phyloP scores from a whole-genome alignment of 2,888 invertebrate species.

The Clepsis dumicolana region DNA sequence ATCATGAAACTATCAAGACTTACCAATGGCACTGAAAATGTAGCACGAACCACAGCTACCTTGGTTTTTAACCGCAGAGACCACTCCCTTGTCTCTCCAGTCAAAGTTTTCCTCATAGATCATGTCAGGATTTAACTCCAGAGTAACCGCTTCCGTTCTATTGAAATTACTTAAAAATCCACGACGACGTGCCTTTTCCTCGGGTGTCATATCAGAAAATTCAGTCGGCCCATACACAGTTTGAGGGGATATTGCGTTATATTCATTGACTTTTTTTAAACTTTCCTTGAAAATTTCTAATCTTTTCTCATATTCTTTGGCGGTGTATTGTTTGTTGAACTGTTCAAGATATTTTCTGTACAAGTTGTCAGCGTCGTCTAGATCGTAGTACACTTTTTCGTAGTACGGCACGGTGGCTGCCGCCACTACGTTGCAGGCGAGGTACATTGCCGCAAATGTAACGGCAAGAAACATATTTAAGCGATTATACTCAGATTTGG shows the following conservation, averaged over 20 bases:
- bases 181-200: background rate
- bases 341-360: constrained; percentile 6
- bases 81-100: constrained; percentile 91
- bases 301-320: constrained; percentile 9
- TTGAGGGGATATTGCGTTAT: background rate
- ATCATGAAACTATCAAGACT: too few species aligned
- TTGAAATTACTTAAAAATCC: background rate
- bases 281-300: constrained; percentile 8
- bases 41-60: constrained; percentile 93
- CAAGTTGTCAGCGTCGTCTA: background rate
- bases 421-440: background rate
- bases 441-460: background rate
- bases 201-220: constrained; percentile 12
- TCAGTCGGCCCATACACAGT: background rate
- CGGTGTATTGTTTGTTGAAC: constrained; percentile 1
- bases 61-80: constrained; percentile 92
- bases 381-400: constrained; percentile 1
- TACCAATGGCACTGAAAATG: constrained; percentile 74
- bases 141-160: background rate
- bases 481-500: background rate
- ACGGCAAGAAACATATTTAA: background rate
- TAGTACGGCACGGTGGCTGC: background rate
- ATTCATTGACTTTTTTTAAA: constrained; percentile 2
- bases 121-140: background rate
- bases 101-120: constrained; percentile 67